phyloP scores from a whole-genome alignment of 2,797 vertebrate species.

The Eurystomus glaucurus region DNA sequence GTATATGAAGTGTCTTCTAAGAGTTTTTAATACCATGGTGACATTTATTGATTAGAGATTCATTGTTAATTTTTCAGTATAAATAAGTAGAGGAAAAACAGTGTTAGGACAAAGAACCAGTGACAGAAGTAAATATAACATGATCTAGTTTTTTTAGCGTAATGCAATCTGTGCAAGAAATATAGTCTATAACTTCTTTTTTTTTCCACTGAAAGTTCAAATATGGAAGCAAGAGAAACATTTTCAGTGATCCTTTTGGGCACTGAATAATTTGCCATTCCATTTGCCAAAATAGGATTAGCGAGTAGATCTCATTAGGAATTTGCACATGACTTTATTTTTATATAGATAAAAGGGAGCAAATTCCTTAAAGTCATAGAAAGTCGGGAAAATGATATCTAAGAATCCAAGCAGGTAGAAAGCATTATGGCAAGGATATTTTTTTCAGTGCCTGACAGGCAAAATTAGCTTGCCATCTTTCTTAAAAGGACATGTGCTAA shows the following conservation, averaged over 20 bases:
- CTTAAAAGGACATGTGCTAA: background rate
- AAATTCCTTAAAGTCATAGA: conserved; percentile 67
- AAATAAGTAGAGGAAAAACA: background rate
- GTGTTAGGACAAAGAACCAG: background rate
- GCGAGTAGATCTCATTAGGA: conserved; percentile 62
- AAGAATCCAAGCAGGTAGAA: conserved; percentile 45
- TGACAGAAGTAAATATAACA: background rate
- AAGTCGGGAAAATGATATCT: conserved; percentile 34
- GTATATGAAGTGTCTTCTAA: background rate
- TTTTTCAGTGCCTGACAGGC: background rate
- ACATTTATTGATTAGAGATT: background rate
- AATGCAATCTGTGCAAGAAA: background rate
- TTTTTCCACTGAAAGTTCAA: background rate
- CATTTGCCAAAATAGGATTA: conserved; percentile 70
- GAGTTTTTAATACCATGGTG: background rate
- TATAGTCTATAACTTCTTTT: background rate
- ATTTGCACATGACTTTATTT: conserved; percentile 65
- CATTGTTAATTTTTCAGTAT: background rate
- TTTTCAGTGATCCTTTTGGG: conserved; percentile 49
- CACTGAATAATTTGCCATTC: conserved; percentile 45
- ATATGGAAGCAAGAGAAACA: background rate
- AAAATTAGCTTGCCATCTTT: conserved; percentile 4
- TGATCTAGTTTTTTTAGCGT: background rate
- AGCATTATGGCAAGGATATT: background rate
- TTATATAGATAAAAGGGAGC: conserved; percentile 60